These are phyloP conservation scores for Acropora yongei DNA, from an alignment of 64 coral and sea anemone genomes.

Conservation along the genomic window DNA sequence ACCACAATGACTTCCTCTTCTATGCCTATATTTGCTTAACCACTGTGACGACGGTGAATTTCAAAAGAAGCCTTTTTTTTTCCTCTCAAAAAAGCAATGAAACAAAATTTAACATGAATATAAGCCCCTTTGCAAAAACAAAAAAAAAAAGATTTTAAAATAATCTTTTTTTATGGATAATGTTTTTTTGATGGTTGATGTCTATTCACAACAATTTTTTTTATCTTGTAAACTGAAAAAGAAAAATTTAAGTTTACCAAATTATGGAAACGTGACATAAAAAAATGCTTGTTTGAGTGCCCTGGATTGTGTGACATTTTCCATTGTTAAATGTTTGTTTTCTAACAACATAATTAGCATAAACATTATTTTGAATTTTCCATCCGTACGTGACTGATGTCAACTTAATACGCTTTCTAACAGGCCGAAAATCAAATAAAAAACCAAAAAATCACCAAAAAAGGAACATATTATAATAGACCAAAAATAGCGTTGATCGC, in stretches of 20 bases:
- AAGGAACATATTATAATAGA: background rate
- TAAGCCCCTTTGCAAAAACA: too few species aligned
- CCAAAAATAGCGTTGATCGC: background rate
- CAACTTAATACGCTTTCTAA: background rate
- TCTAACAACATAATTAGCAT: constrained; percentile 19
- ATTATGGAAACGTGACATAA: background rate
- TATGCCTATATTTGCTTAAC: too few species aligned
- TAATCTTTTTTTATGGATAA: too few species aligned
- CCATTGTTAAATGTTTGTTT: background rate
- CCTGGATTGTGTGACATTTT: background rate
- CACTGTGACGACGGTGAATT: too few species aligned
- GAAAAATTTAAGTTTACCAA: background rate
- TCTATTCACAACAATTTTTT: too few species aligned
- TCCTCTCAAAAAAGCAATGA: too few species aligned
- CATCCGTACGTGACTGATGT: constrained; percentile 29
- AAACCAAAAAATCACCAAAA: background rate
- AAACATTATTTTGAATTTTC: constrained; percentile 28
- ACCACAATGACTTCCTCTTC: too few species aligned
- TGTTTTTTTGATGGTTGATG: too few species aligned
- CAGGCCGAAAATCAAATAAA: background rate
- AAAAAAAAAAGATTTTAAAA: too few species aligned
- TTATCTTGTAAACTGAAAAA: background rate
- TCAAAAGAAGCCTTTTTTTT: too few species aligned
- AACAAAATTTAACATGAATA: too few species aligned
- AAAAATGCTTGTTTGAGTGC: background rate